phyloP scores from a whole-genome alignment of 1,140 invertebrate genomes.

The Sweltsa coloradensis region DNA sequence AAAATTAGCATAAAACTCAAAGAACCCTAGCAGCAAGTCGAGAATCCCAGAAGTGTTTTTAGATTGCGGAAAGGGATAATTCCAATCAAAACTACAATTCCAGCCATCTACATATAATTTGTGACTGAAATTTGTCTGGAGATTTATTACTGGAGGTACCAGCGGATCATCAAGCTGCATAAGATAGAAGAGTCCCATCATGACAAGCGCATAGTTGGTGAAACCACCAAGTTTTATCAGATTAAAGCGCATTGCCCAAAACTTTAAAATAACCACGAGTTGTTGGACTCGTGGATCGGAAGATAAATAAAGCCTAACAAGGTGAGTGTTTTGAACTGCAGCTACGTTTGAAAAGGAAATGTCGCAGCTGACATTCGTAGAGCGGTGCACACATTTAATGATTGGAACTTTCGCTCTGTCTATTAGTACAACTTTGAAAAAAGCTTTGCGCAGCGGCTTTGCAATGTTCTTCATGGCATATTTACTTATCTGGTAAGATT shows the following conservation, averaged over 20 bases:
- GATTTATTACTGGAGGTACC: conserved; percentile 29
- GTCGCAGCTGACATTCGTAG: conserved; percentile 44
- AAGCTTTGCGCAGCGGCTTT: conserved; percentile 23
- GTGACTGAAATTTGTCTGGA: conserved; percentile 24
- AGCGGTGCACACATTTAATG: conserved; percentile 47
- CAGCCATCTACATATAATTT: conserved; percentile 29
- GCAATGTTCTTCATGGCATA: not conserved
- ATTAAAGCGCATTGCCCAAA: conserved; percentile 47
- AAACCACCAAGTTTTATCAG: conserved; percentile 34
- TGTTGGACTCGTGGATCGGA: conserved; percentile 40
- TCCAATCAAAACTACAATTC: conserved; percentile 33
- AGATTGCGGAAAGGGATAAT: conserved; percentile 11
- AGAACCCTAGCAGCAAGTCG: conserved; percentile 34
- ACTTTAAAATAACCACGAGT: conserved; percentile 49
- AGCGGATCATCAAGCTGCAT: conserved; percentile 36
- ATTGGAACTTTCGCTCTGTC: conserved; percentile 56
- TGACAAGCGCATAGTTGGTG: conserved; percentile 45
- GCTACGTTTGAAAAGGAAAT: conserved; percentile 54
- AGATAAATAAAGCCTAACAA: conserved; percentile 43
- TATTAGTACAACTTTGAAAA: conserved; percentile 42
- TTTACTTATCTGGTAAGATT: not conserved
- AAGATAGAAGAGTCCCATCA: conserved; percentile 49
- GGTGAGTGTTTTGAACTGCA: conserved; percentile 43
- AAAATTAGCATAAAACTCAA: conserved; percentile 33
- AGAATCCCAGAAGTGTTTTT: conserved; percentile 21